phyloP scores from a whole-genome alignment of 2,797 vertebrate species.

The Austrolebias charrua region DNA sequence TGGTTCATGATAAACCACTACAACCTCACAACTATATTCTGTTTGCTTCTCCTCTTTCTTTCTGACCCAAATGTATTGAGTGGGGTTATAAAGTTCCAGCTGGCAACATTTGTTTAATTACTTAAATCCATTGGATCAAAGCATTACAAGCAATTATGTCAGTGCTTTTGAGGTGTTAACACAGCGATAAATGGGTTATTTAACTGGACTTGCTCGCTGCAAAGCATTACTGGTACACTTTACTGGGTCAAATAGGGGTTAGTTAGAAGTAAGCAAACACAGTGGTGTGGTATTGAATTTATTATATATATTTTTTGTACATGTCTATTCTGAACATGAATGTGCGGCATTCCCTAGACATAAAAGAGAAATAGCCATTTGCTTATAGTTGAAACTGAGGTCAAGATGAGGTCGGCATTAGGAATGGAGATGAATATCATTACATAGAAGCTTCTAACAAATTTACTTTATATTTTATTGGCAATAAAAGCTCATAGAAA shows the following conservation, averaged over 20 bases:
- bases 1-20: no score
- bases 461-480: slow-evolving; percentile 20
- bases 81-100: slow-evolving; percentile 68
- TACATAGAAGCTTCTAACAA: slow-evolving; percentile 25
- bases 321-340: slow-evolving; percentile 29
- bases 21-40: no score
- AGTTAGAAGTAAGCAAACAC: slow-evolving; percentile 38
- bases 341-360: slow-evolving; percentile 7
- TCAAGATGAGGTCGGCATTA: slow-evolving; percentile 24
- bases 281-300: slow-evolving; percentile 42
- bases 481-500: slow-evolving; percentile 21
- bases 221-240: slow-evolving; percentile 38
- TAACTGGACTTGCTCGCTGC: slow-evolving; percentile 43
- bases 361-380: slow-evolving; percentile 22
- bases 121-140: slow-evolving; percentile 71
- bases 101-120: slow-evolving; percentile 76
- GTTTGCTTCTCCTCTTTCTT: slow-evolving; percentile 11
- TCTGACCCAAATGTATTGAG: slow-evolving; percentile 55
- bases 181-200: slow-evolving; percentile 67
- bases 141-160: slow-evolving; percentile 70
- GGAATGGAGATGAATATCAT: slow-evolving; percentile 34
- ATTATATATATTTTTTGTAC: slow-evolving; percentile 12
- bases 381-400: slow-evolving; percentile 14
- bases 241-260: slow-evolving; percentile 59
- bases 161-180: slow-evolving; percentile 60